Base-by-base conservation (phyloP, 2,113 vertebrate genomes). In the Oncorhynchus keta region DNA sequence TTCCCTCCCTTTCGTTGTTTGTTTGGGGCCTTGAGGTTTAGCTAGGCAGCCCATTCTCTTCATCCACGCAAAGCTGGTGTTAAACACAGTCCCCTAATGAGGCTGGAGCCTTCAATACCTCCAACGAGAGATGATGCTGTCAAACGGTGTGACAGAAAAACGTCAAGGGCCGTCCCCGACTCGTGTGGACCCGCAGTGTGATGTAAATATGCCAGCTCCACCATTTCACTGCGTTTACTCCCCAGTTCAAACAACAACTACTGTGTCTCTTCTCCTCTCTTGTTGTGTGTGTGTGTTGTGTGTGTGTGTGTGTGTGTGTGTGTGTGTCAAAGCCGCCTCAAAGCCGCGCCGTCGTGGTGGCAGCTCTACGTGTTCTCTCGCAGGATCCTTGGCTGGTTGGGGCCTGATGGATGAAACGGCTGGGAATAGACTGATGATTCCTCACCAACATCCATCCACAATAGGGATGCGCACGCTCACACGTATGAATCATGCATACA, bases 171-270 rank as follows among this genome's bases (percentile, higher is more conserved):
- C 85, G 85, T 90, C 89, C 86, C 84, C 59, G 6, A 1, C 11
- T 14, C 79, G 28, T 76, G 84, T 85, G 87, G 86, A 84, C 87
- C 91, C 81, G 75, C 83, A 1, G 49, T 16, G 59, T 22, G 84
- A 85, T 88, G 88, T 92, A 91, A 92, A 92, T 92, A 90, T 92
- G 90, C 91, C 92, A 89, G 86, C 88, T 84, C 86, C 83, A 81
- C 89, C 84, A 85, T 90, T 92, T 81, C 59, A 80, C 85, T 80
- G 85, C 90, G 69, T 90, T 91, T 89, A 89, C 88, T 89, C 84
- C 51, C 49, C 83, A 89, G 90, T 93, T 92, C 91, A 93, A 92
- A 92, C 90, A 28, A 88, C 68, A 70, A 20, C 35, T 13, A 14
- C 20, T 3, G 82, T 79, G 73, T 67, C 83, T 86, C 64, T 76